Base-by-base conservation (phyloP, 1,140 invertebrate genomes). In the Tetragonula clypearis region DNA sequence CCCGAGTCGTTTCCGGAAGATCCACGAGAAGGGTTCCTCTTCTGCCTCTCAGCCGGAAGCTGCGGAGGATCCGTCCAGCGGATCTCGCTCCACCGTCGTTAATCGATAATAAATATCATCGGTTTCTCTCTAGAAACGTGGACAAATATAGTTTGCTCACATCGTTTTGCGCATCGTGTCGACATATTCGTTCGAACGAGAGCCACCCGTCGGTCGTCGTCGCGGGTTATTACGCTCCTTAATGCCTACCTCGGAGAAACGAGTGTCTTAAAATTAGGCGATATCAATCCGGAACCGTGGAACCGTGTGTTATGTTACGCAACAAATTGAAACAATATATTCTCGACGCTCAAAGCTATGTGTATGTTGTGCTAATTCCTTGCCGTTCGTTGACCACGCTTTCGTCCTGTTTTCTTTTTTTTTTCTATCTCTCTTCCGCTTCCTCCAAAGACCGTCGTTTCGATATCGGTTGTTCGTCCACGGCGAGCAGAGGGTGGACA, bases 341-440 rank as follows among this genome's bases (percentile, higher is more conserved):
- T 26, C 68, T 89, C 81, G 87, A 87, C 85, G 85, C 82, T 87
- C 87, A 81, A 82, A 89, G 85, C 81, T 78, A 53, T 82, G 21
- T 26, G 9, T 26, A 26, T 71, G 21, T 41, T 1, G 41, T 72
- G 21, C 41, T 72, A n/a, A 65, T 82, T 88, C 87, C 88, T 89
- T 86, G 88, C 87, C 87, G 77, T 89, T 88, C 88, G 87, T 89
- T 89, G 87, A 89, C 80, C 87, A 88, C 88, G 87, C 87, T 88
- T 79, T 88, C 87, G 87, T 88, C 84, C 78, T 89, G 79, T 26
- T 66, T 58, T 58, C 56, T 58, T 65, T 80, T 23, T 19, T 56
- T 56, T 19, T 58, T 19, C 14, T 58, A 0, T 8, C 19, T 87
- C 80, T 88, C 85, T 86, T 55, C 86, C 74, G 85, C 86, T 79